Percentiles rank a stretch among this genome's conserved stretches.
These are phyloP conservation scores for Thymelicus sylvestris DNA, from an alignment of 2,888 invertebrate species.

Conservation along the genomic window DNA sequence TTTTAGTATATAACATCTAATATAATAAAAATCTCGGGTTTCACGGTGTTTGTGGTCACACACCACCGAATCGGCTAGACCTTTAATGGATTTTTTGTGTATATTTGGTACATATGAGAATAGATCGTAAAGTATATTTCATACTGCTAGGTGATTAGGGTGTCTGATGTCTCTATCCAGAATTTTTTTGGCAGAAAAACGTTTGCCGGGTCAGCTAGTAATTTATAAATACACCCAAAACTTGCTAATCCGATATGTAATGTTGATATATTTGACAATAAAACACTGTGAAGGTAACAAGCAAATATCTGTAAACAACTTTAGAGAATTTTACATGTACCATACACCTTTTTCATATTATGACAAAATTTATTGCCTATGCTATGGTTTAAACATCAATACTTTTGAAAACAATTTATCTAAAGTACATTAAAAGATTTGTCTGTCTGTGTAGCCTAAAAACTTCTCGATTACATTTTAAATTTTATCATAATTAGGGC, in stretches of 20 bases:
- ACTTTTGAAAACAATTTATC: background rate
- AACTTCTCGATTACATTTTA: background rate
- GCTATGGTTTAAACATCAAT: background rate
- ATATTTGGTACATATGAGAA: too few species aligned
- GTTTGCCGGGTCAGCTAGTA: background rate
- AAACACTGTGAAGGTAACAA: too few species aligned
- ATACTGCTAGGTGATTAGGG: too few species aligned
- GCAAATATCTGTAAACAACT: background rate
- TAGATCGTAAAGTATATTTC: too few species aligned
- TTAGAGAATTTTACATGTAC: background rate
- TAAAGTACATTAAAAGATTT: background rate
- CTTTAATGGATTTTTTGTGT: too few species aligned
- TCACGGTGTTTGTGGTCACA: too few species aligned
- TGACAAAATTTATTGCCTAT: too few species aligned
- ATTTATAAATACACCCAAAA: slow-evolving; percentile 1
- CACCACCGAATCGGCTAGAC: too few species aligned
- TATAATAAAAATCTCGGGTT: too few species aligned
- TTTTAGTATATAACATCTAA: background rate
- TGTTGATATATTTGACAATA: background rate
- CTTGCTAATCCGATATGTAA: background rate
- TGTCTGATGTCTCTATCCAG: too few species aligned
- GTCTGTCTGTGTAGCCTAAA: background rate
- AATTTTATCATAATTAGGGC: background rate
- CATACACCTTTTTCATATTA: background rate
- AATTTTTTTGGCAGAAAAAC: too few species aligned